Evolutionary conservation across 2,797 vertebrate genomes (phyloP), one percentile per base, ranked within the genome.

Genomic region (Poeciliopsis gracilis): DNA sequence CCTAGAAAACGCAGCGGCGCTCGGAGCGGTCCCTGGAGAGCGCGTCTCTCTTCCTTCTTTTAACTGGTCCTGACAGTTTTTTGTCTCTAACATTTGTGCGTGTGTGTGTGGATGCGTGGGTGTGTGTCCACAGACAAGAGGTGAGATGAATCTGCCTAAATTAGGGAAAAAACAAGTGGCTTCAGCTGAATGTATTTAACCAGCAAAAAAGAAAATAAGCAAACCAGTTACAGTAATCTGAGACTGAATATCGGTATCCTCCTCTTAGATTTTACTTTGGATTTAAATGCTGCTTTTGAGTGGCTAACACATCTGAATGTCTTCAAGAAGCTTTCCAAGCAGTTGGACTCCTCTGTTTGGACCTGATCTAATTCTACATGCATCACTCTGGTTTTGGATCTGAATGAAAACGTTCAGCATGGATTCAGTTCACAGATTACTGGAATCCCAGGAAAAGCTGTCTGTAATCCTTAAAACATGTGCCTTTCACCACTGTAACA

Each of bases 1-100:
- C 92, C 92, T 92, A 93, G 91, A 93, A 93, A 92, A 86, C 51
- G 9, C 71, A 81, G 66, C 66, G 25, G 77, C 12, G 85, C 84
- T 83, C 82, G 53, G 81, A 86, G 82, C 74, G 33, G 70, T 88
- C 89, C 84, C 90, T 30, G 25, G 91, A 83, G 88, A 84, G 33
- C 1, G 69, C 38, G 89, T 80, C 86, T 87, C 89, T 89, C 84
- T 83, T 67, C 83, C 23, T 74, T 85, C 80, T 51, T 25, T 67
- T 87, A 74, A 25, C 82, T 79, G 72, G 83, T 71, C 71, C 81
- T 89, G 87, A 90, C 88, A 84, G 82, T 36, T 80, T 66, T 51
- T 77, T 78, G 76, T 84, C 77, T 90, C 84, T 75, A 33, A 80
- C 30, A 78, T 73, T 8, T 2, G 16, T 51, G 18, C 7, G 18